Conservation (phyloP, 2,113 vertebrate genomes). For the Triplophysa dalaica region DNA sequence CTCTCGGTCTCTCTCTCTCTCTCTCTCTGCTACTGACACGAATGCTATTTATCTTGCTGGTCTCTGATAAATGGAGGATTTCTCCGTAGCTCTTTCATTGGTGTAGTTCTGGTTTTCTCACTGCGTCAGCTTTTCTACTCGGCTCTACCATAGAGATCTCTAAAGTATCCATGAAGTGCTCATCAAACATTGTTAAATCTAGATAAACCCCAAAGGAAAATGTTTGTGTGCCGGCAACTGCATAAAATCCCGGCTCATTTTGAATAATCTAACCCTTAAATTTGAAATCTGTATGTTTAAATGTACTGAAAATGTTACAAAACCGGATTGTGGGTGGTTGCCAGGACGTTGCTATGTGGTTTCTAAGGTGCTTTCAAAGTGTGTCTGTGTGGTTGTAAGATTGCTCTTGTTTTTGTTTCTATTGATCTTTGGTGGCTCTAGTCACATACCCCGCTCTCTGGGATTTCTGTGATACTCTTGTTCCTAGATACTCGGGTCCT, state of each 20-base stretch:
- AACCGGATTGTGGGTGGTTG: no score
- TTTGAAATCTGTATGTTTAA: no score
- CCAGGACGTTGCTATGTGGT: no score
- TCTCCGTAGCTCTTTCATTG: conserved; percentile 2
- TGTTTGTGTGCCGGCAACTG: conserved; percentile 25
- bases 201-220: conserved; percentile 27
- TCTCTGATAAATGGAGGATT: conserved; percentile 33
- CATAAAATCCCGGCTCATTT: neutral
- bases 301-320: no score
- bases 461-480: no score
- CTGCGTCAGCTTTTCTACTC: conserved; percentile 25
- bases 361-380: no score
- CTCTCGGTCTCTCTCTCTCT: neutral
- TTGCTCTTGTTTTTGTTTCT: no score
- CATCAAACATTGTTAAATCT: conserved; percentile 27
- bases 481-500: no score
- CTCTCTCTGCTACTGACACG: neutral
- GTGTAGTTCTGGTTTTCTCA: conserved; percentile 16
- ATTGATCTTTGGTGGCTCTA: no score
- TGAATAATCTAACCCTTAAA: neutral
- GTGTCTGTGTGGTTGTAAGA: no score
- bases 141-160: conserved; percentile 3
- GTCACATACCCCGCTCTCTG: no score
- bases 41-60: conserved; percentile 17
- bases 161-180: conserved; percentile 34